phyloP scores from a whole-genome alignment of 2,888 invertebrate genomes.

The Chrysomela aeneicollis region DNA sequence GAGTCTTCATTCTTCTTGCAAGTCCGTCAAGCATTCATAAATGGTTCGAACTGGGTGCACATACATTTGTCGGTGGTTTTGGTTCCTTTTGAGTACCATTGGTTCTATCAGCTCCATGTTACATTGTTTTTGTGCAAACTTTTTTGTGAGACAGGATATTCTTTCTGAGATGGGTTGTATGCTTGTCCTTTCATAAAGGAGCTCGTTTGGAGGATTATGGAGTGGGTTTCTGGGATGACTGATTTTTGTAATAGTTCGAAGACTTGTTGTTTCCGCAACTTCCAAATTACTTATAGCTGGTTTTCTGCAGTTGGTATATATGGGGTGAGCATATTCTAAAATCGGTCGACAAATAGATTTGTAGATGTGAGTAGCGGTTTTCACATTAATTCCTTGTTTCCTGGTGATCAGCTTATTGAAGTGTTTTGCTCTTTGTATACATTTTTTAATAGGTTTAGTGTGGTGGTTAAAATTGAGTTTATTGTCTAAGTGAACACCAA shows the following conservation, averaged over 20 bases:
- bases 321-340: not conserved
- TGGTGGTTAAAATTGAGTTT: not conserved
- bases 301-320: not conserved
- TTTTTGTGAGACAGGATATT: not conserved
- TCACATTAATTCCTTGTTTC: not conserved
- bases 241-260: not conserved
- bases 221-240: not conserved
- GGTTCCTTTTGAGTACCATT: constrained; percentile 1
- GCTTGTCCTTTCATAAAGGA: not conserved
- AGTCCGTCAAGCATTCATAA: not conserved
- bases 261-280: not conserved
- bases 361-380: not conserved
- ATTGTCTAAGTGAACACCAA: not conserved
- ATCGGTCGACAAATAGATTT: not conserved
- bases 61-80: not conserved
- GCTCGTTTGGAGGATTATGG: not conserved
- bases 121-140: not conserved
- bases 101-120: constrained; percentile 4
- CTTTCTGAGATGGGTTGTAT: not conserved
- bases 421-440: not conserved
- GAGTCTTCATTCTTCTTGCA: not conserved
- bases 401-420: constrained; percentile 6
- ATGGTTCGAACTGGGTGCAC: not conserved
- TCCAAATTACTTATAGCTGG: not conserved
- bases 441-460: not conserved